Base-by-base conservation (phyloP, 2,113 vertebrate species). In the Actenoides hombroni region DNA sequence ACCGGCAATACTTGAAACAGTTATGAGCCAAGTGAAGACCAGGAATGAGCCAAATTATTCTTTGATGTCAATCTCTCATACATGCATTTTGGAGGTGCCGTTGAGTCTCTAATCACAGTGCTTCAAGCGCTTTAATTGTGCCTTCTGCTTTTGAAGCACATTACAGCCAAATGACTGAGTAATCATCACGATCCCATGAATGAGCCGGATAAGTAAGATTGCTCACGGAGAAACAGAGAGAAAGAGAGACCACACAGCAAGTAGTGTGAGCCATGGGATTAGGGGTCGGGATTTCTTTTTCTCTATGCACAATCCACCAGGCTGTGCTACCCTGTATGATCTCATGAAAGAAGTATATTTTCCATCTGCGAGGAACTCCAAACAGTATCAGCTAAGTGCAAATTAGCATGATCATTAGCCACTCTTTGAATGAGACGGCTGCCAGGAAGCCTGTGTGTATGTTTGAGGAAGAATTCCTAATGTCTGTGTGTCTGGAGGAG, bases 171-270 rank as follows among this genome's bases (percentile, higher is more conserved):
- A 82, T 60, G 31, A 53, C 77, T 95, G 86, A 90, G 83, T 40
- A 92, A 93, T 92, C 73, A 68, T 71, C 80, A 61, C 69, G 46
- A 25, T 1, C 59, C 87, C 90, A 35, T 93, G 90, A 95, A 96
- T 88, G 90, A 95, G 78, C 31, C 0, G 26, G 53, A 11, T 80
- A 68, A 80, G 64, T 15, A 17, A 57, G 88, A 49, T 8, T 73
- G 75, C 0, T 18, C 94, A 14, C 1, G 44, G 83, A 76, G 92
- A 54, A 89, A 73, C 61, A 40, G 79, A 79, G 59, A 79, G 77
- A 53, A 81, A 35, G 49, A 65, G 51, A 81, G 96, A 96, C 96
- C 96, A 97, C 96, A 96, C 96, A 96, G 83, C 29, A 69, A 97
- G 96, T 17, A 76, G 69, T 18, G 77, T 44, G 90, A 95, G 90